phyloP scores from a whole-genome alignment of 2,888 invertebrate species.

The Tachina fera region DNA sequence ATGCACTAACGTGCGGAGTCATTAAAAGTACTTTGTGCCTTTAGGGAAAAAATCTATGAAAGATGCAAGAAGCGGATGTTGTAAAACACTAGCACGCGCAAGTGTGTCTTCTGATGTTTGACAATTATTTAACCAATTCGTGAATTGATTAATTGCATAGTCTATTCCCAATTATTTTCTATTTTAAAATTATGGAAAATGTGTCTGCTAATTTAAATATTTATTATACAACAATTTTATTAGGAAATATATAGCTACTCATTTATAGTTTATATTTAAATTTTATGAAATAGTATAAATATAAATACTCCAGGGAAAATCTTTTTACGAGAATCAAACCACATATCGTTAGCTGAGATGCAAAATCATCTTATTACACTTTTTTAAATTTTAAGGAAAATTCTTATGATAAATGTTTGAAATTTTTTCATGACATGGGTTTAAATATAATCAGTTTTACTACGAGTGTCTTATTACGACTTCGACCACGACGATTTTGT shows the following conservation, averaged over 20 bases:
- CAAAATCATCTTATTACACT: too few relatives aligned
- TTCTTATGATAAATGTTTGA: too few relatives aligned
- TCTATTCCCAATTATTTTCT: slow-evolving; percentile 11
- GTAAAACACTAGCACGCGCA: slow-evolving; percentile 51
- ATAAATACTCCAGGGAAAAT: slow-evolving; percentile 56
- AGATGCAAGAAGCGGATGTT: slow-evolving; percentile 48
- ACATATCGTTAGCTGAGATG: too few relatives aligned
- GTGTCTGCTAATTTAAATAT: neutral
- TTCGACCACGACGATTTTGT: too few relatives aligned
- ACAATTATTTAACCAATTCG: slow-evolving; percentile 71
- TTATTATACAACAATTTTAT: too few relatives aligned
- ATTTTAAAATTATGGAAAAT: neutral
- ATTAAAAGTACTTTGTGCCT: neutral
- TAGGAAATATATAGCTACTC: too few relatives aligned
- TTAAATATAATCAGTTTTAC: too few relatives aligned
- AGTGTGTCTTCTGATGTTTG: slow-evolving; percentile 42
- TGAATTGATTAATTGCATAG: slow-evolving; percentile 70
- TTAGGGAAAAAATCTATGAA: slow-evolving; percentile 1
- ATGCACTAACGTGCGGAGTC: neutral
- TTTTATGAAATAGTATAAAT: slow-evolving; percentile 1
- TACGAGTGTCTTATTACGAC: too few relatives aligned
- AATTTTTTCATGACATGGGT: too few relatives aligned
- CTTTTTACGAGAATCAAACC: too few relatives aligned
- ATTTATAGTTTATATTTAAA: slow-evolving; percentile 4
- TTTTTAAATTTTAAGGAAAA: too few relatives aligned